Evolutionary conservation across 2,888 invertebrate genomes (phyloP).

Genomic region (Amaurobius ferox): DNA sequence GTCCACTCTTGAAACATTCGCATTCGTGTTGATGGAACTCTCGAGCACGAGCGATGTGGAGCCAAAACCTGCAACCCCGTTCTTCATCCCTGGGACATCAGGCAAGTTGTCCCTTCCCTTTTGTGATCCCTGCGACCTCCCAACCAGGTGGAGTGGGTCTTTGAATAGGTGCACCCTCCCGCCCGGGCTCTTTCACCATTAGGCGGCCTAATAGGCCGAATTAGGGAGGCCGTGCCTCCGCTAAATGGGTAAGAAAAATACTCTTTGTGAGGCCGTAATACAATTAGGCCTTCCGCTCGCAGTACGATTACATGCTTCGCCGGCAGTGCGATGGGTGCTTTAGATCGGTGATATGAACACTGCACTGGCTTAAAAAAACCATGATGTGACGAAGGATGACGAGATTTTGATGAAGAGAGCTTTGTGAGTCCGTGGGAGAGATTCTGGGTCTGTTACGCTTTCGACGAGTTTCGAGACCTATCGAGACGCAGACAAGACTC

Average conservation of each 20-base stretch:
- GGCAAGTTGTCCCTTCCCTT: conserved; percentile 12
- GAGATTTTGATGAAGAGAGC: conserved; percentile 8
- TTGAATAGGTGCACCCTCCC: conserved; percentile 31
- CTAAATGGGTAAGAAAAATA: conserved; percentile 71
- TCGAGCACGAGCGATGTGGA: not conserved
- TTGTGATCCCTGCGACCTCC: conserved; percentile 51
- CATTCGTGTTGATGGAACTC: no score
- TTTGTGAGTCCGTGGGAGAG: conserved; percentile 5
- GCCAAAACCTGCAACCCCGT: not conserved
- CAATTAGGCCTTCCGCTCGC: conserved; percentile 64
- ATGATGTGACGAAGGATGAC: conserved; percentile 4
- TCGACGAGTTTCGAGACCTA: no score
- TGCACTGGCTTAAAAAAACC: not conserved
- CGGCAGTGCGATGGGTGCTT: conserved; percentile 45
- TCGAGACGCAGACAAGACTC: no score
- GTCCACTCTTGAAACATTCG: no score
- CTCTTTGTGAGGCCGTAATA: conserved; percentile 61
- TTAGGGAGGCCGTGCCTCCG: conserved; percentile 65
- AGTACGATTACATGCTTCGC: conserved; percentile 55
- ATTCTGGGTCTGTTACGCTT: no score
- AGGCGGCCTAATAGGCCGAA: conserved; percentile 66
- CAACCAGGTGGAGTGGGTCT: conserved; percentile 53
- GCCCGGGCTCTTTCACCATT: conserved; percentile 29
- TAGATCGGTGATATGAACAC: not conserved
- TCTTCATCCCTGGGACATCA: not conserved